These are phyloP conservation scores for Phyllotreta striolata DNA, from an alignment of 2,888 invertebrate species.

Conservation along the genomic window DNA sequence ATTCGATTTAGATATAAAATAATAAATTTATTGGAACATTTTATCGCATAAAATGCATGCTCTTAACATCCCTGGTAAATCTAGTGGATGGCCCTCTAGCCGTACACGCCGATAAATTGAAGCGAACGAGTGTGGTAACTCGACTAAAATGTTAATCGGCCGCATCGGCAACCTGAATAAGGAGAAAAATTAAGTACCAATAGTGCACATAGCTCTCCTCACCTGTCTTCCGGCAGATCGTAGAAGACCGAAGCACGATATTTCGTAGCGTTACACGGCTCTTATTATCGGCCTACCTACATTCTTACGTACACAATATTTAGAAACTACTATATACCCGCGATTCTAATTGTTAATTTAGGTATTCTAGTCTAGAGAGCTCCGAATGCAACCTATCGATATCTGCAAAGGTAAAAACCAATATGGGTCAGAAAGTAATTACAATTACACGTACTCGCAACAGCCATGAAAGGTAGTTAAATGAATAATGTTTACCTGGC, in stretches of 20 bases:
- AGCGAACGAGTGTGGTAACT: constrained; percentile 5
- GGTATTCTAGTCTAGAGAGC: no score
- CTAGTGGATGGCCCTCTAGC: constrained; percentile 6
- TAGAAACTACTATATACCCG: no score
- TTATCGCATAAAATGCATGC: no score
- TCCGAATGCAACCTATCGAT: no score
- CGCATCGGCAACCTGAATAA: constrained; percentile 7
- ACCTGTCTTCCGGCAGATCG: constrained; percentile 39
- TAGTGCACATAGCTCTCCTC: constrained; percentile 37
- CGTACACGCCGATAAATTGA: constrained; percentile 1
- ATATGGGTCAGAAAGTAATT: no score
- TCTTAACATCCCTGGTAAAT: neutral
- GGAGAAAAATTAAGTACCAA: constrained; percentile 33
- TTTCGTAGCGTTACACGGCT: constrained; percentile 20
- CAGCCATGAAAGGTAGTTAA: neutral
- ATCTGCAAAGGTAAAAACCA: no score
- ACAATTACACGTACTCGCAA: no score
- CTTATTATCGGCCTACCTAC: constrained; percentile 32
- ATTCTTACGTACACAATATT: neutral
- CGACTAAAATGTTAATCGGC: constrained; percentile 19
- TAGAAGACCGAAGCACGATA: constrained; percentile 29
- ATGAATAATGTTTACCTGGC: neutral
- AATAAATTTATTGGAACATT: no score
- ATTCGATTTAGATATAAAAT: no score
- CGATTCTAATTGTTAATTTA: no score